These are phyloP conservation scores for Procambarus clarkii DNA, from an alignment of 1,140 invertebrate genomes.

Conservation along the genomic window DNA sequence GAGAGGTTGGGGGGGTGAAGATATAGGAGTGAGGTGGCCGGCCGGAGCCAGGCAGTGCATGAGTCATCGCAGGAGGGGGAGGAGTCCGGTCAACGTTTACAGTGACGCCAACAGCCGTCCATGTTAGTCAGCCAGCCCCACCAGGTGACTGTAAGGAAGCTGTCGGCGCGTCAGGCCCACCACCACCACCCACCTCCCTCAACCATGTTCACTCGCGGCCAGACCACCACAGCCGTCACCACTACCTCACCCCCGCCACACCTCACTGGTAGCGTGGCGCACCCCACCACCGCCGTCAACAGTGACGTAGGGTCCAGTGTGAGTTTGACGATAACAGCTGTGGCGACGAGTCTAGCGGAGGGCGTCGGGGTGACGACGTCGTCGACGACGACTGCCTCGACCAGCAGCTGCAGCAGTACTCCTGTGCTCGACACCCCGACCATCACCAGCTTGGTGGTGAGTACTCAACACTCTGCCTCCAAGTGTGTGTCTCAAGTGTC, in stretches of 20 bases:
- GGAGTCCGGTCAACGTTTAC: constrained; percentile 47
- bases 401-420: background rate
- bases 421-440: constrained; percentile 52
- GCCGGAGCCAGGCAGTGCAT: constrained; percentile 59
- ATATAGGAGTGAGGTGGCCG: constrained; percentile 57
- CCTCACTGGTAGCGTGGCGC: no score
- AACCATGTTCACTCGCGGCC: constrained; percentile 63
- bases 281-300: no score
- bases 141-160: constrained; percentile 61
- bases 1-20: background rate
- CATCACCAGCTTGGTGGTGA: constrained; percentile 53
- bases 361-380: no score
- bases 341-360: no score
- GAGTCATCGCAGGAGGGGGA: constrained; percentile 64
- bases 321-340: no score
- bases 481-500: no score
- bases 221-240: no score
- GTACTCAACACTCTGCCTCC: constrained; percentile 2
- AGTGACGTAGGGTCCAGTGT: no score
- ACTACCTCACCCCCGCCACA: no score
- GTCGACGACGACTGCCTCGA: background rate
- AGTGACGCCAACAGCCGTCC: constrained; percentile 53
- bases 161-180: constrained; percentile 49
- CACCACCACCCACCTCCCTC: constrained; percentile 2
- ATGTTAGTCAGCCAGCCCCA: constrained; percentile 53